Evolutionary conservation across 2,797 vertebrate genomes (phyloP).

Genomic region (Acipenser transmontanus): DNA sequence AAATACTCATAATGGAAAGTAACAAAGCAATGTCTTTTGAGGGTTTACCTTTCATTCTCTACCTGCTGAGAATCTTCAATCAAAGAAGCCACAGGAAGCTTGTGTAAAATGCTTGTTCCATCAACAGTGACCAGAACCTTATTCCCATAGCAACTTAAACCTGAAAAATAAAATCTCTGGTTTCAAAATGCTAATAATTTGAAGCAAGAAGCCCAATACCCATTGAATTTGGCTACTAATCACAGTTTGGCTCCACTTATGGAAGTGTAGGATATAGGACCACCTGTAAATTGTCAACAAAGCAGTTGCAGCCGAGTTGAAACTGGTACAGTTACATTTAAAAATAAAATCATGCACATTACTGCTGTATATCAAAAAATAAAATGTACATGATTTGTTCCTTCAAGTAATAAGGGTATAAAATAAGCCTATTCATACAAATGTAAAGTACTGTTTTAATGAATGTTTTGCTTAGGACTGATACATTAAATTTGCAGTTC

Average conservation of each 20-base stretch:
- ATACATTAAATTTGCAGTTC: neutral
- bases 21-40: neutral
- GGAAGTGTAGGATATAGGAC: neutral
- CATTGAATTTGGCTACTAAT: neutral
- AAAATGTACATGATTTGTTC: too few species aligned
- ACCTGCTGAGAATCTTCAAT: conserved; percentile 48
- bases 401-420: too few species aligned
- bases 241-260: neutral
- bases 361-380: too few species aligned
- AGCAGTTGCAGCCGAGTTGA: neutral
- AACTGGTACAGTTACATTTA: too few species aligned
- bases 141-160: conserved; percentile 31
- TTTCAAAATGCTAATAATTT: too few species aligned
- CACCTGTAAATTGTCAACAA: neutral
- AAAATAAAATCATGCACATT: too few species aligned
- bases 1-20: too few species aligned
- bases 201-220: neutral
- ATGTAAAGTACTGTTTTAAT: too few species aligned
- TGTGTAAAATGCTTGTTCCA: conserved; percentile 35
- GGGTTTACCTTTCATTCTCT: conserved; percentile 43
- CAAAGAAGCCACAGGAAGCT: conserved; percentile 59
- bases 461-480: too few species aligned
- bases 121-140: conserved; percentile 52
- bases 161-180: conserved; percentile 3
- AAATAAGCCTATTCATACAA: too few species aligned